Conservation (phyloP, 2,888 invertebrate genomes). For the Ochropleura leucogaster region DNA sequence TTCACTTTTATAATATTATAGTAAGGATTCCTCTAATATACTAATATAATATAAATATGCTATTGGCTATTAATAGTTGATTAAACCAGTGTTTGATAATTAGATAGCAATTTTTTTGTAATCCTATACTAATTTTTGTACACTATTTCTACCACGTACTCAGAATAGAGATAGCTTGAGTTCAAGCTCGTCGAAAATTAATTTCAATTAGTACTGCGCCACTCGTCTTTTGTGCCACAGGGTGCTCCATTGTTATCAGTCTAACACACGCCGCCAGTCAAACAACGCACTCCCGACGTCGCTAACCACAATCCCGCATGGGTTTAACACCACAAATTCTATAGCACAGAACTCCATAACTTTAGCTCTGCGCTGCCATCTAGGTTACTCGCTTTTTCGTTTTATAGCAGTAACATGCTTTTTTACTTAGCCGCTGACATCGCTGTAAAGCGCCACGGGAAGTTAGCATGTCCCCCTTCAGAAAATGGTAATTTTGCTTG, state of each 20-base stretch:
- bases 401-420: conserved; percentile 52
- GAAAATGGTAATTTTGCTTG: conserved; percentile 37
- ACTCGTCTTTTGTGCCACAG: conserved; percentile 33
- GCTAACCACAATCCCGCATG: conserved; percentile 40
- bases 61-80: too few species aligned
- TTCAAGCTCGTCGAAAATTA: conserved; percentile 35
- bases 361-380: conserved; percentile 35
- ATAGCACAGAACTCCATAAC: conserved; percentile 26
- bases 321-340: conserved; percentile 38
- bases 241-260: conserved; percentile 48
- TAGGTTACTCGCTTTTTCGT: conserved; percentile 36
- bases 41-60: too few species aligned
- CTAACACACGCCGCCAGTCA: conserved; percentile 32
- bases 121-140: background rate
- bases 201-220: conserved; percentile 37
- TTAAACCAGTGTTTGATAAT: background rate
- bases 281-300: conserved; percentile 26
- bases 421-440: conserved; percentile 51
- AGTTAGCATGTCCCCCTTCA: conserved; percentile 16
- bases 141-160: background rate
- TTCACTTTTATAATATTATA: too few species aligned
- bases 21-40: too few species aligned
- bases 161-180: background rate
- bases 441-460: conserved; percentile 13
- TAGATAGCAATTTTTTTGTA: background rate